Percentiles rank a stretch among this genome's conserved stretches.
phyloP scores from a whole-genome alignment of 2,888 invertebrate species.

The Auanema sp. region DNA sequence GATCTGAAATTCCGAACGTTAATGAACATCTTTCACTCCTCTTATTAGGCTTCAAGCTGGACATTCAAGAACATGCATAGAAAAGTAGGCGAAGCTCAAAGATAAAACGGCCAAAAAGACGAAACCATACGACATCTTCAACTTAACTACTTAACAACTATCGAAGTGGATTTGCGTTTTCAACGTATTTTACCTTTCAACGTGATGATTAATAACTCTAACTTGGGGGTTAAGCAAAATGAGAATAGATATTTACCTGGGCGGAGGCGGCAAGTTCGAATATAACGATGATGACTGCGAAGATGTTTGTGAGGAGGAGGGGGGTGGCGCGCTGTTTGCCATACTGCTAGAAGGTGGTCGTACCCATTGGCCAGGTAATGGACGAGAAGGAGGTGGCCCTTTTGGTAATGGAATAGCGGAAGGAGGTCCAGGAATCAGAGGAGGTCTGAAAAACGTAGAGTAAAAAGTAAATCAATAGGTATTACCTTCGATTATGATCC shows the following conservation, averaged over 20 bases:
- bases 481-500: background rate
- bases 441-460: background rate
- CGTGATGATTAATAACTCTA: background rate
- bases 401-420: slow-evolving; percentile 13
- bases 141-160: too few relatives aligned
- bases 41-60: background rate
- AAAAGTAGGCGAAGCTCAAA: too few relatives aligned
- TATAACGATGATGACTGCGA: background rate
- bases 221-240: background rate
- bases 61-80: too few relatives aligned
- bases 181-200: too few relatives aligned
- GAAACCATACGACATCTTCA: too few relatives aligned
- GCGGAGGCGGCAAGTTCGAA: slow-evolving; percentile 5
- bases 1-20: slow-evolving; percentile 8
- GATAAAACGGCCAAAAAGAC: too few relatives aligned
- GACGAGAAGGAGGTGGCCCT: background rate
- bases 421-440: background rate
- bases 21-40: too few relatives aligned
- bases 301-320: background rate
- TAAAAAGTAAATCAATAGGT: background rate
- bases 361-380: slow-evolving; percentile 1
- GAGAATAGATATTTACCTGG: slow-evolving; percentile 3
- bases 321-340: background rate
- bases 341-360: slow-evolving; percentile 4
- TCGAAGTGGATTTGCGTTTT: too few relatives aligned